phyloP scores from a whole-genome alignment of 2,113 vertebrate genomes.

The Xenopus borealis region DNA sequence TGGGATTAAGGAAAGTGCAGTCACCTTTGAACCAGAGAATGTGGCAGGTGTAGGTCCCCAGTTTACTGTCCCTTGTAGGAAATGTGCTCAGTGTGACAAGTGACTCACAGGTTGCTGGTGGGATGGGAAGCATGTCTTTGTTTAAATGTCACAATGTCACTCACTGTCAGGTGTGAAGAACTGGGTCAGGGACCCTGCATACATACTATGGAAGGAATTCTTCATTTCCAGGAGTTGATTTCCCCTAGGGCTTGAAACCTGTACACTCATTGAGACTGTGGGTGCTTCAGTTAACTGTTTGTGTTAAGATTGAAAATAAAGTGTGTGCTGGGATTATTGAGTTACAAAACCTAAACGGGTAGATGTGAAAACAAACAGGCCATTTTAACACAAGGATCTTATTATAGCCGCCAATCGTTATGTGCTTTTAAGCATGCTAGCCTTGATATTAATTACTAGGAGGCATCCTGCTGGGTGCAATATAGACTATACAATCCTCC shows the following conservation, averaged over 20 bases:
- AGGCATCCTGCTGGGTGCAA: neutral
- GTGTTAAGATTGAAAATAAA: too few relatives aligned
- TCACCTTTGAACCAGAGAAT: constrained; percentile 16
- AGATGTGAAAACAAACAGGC: too few relatives aligned
- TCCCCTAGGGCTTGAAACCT: too few relatives aligned
- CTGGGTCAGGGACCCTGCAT: neutral
- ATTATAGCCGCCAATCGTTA: neutral
- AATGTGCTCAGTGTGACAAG: neutral
- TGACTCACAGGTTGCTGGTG: neutral
- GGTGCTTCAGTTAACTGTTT: too few relatives aligned
- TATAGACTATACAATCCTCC: neutral
- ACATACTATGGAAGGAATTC: too few relatives aligned
- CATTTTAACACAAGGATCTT: neutral
- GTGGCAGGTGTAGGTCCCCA: neutral
- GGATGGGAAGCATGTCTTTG: neutral
- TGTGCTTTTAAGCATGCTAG: neutral
- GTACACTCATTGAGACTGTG: too few relatives aligned
- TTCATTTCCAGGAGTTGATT: too few relatives aligned
- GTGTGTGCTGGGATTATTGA: too few relatives aligned
- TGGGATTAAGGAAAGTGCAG: neutral
- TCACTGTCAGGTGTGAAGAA: neutral
- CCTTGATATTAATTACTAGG: neutral
- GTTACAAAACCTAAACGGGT: too few relatives aligned
- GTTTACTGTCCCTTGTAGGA: neutral
- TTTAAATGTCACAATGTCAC: constrained; percentile 2